Evolutionary conservation across 53 echinoderm and acorn worm species (phyloP).

Genomic region (Holothuria scabra): DNA sequence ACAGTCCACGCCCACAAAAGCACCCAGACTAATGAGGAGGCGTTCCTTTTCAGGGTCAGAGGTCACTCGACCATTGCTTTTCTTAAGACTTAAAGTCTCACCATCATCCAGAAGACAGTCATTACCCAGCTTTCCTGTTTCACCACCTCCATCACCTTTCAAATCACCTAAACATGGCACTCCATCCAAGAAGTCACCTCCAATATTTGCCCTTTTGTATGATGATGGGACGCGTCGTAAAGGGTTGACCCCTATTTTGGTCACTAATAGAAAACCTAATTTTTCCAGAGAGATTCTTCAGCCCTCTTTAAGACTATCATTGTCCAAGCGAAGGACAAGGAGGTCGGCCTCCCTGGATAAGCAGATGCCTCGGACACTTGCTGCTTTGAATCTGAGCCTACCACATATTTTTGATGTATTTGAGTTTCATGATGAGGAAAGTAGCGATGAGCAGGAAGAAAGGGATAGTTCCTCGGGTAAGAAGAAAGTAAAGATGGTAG

Average conservation of each 20-base stretch:
- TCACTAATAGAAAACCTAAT: constrained; percentile 40
- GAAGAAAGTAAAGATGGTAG: neutral
- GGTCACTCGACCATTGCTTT: constrained; percentile 4
- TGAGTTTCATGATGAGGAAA: constrained; percentile 67
- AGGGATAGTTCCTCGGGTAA: neutral
- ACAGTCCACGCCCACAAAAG: neutral
- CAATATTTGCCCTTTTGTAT: constrained; percentile 45
- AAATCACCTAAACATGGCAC: constrained; percentile 16
- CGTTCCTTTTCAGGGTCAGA: constrained; percentile 36
- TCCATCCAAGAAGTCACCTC: constrained; percentile 29
- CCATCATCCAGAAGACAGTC: constrained; percentile 19
- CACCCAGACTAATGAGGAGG: constrained; percentile 7
- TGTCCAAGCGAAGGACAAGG: constrained; percentile 21
- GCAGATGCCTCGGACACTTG: constrained; percentile 52
- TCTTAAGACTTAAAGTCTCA: constrained; percentile 37
- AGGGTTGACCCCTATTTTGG: constrained; percentile 33
- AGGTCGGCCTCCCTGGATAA: constrained; percentile 16
- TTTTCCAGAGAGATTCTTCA: constrained; percentile 37
- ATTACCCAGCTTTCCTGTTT: constrained; percentile 3
- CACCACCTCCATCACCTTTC: constrained; percentile 44
- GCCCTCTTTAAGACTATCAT: constrained; percentile 31
- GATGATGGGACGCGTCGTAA: constrained; percentile 11
- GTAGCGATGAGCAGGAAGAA: constrained; percentile 37
- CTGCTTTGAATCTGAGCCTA: constrained; percentile 67
- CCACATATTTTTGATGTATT: constrained; percentile 62